Percentiles rank a stretch among this genome's conserved stretches.
phyloP scores from a whole-genome alignment of 2,113 vertebrate species.

The Pampusana beccarii region DNA sequence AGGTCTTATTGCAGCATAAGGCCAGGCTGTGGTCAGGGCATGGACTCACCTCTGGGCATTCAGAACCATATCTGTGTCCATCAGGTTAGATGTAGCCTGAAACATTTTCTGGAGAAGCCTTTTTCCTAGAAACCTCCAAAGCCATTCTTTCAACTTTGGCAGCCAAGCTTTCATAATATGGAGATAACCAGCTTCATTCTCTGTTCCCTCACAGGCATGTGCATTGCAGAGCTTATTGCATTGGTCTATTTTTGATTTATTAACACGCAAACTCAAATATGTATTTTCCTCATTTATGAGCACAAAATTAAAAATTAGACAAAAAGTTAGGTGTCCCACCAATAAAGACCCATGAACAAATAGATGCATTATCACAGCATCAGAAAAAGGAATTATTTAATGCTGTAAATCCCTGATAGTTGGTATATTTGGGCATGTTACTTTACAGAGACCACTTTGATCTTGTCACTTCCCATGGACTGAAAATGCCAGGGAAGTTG shows the following conservation, averaged over 20 bases:
- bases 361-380: neutral
- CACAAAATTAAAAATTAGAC: neutral
- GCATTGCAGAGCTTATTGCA: neutral
- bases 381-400: neutral
- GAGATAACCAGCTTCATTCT: neutral
- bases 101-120: neutral
- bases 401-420: neutral
- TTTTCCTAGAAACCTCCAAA: neutral
- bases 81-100: neutral
- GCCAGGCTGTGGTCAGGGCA: neutral
- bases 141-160: neutral
- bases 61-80: neutral
- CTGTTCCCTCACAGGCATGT: neutral
- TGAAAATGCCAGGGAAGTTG: neutral
- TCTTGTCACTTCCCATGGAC: neutral
- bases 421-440: neutral
- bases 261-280: neutral
- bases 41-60: neutral
- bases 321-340: neutral
- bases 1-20: accelerated
- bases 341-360: neutral
- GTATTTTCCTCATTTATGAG: neutral
- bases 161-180: neutral
- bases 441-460: neutral
- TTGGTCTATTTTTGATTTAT: neutral